Conservation (phyloP, 2,888 invertebrate genomes). For the Andrena haemorrhoa region DNA sequence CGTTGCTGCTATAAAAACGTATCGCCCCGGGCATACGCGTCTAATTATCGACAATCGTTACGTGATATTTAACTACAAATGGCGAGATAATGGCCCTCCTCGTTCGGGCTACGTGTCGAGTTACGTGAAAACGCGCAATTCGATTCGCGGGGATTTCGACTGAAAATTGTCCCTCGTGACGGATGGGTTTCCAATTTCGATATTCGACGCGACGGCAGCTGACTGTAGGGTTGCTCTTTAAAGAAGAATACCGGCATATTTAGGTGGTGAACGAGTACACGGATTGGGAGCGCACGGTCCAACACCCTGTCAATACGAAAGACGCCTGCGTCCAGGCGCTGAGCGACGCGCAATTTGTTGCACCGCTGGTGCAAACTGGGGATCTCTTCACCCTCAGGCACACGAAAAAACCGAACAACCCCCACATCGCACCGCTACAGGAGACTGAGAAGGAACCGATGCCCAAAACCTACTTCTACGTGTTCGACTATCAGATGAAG, state of each 20-base stretch:
- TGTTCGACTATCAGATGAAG: conserved; percentile 96
- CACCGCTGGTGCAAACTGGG: conserved; percentile 94
- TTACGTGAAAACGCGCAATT: neutral
- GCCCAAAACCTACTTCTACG: conserved; percentile 95
- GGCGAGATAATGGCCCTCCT: conserved; percentile 16
- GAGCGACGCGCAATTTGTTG: conserved; percentile 97
- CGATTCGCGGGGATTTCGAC: neutral
- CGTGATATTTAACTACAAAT: conserved; percentile 27
- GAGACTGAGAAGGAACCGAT: conserved; percentile 87
- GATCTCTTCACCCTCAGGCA: conserved; percentile 89
- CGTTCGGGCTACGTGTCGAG: conserved; percentile 4
- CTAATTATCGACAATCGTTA: conserved; percentile 47
- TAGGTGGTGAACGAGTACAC: conserved; percentile 96
- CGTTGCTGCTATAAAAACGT: conserved; percentile 29
- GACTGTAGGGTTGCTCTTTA: neutral
- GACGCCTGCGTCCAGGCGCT: conserved; percentile 96
- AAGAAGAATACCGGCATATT: no score
- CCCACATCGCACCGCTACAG: conserved; percentile 87
- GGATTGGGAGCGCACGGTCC: conserved; percentile 97
- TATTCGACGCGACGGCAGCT: no score
- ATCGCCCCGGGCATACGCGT: neutral
- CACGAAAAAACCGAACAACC: conserved; percentile 86
- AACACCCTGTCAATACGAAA: conserved; percentile 94
- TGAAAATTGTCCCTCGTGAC: no score
- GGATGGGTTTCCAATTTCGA: no score